Evolutionary conservation across 2,888 invertebrate species (phyloP), one percentile per base, ranked within the genome.

Genomic region (Aphidius colemani): DNA sequence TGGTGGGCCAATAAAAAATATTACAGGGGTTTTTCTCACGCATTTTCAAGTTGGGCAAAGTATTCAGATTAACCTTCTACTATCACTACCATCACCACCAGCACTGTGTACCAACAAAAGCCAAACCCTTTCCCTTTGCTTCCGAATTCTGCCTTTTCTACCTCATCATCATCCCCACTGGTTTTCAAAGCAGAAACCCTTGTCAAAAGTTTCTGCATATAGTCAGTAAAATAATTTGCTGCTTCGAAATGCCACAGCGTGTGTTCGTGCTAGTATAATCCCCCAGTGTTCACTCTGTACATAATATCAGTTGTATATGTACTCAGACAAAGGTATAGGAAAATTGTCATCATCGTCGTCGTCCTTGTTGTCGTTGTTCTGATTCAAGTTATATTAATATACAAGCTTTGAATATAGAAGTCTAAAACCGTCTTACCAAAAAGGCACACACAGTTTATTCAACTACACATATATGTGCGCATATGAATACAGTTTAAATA

Each of bases 221-320:
- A 66, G 58, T 66, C 69, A 64, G 66, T 68, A 67, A 75, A 76
- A 74, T 76, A 75, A 77, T 76, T 74, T 73, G 66, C 67, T 57
- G 69, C 71, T 74, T 70, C 72, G 70, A 71, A 74, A 72, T 75
- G 61, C 58, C 58, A 58, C 51, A 40, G 45, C 56, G 53, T 55
- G 56, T 53, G 51, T 46, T 59, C 48, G 63, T 53, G 53, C 50
- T 53, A 53, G 61, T 65, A 57, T 57, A 65, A 65, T 65, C 58
- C 57, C 53, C 65, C 45, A 50, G 49, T 43, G 49, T 57, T 53
- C 45, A 46, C 39, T 48, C n/a, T 10, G 10, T 7, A 51, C 41
- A 49, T 64, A 45, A 30, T 30, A 30, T 30, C 30, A 30, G 30
- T 30, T 64, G 13, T 53, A 41, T 55, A 46, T 64, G 48, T 13